Percentiles rank a stretch among this genome's conserved stretches.
These are phyloP conservation scores for Melanophora roralis DNA, from an alignment of 2,888 invertebrate genomes.

Conservation along the genomic window DNA sequence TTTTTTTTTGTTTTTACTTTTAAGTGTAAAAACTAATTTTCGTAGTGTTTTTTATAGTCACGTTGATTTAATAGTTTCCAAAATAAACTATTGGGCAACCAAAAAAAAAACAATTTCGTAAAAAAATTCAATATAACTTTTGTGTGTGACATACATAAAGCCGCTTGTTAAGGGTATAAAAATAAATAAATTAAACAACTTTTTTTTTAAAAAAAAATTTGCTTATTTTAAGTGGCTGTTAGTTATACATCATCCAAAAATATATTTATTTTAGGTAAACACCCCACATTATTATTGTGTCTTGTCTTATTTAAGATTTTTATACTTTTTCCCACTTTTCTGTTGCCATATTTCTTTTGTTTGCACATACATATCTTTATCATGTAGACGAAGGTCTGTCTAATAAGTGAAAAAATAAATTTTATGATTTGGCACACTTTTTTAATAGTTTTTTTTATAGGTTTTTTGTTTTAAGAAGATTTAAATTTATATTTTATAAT, in stretches of 20 bases:
- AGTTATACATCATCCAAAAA: too few species aligned
- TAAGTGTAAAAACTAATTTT: neutral
- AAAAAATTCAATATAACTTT: too few species aligned
- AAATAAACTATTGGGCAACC: neutral
- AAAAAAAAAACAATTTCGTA: too few species aligned
- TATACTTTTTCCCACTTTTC: neutral
- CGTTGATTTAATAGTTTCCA: neutral
- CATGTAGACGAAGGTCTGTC: slow-evolving; percentile 1
- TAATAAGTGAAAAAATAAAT: neutral
- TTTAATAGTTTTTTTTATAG: neutral
- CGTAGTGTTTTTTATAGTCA: neutral
- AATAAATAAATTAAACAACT: too few species aligned
- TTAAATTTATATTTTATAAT: neutral
- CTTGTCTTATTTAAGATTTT: neutral
- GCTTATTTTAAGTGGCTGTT: too few species aligned
- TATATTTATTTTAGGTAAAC: too few species aligned
- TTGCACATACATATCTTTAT: neutral
- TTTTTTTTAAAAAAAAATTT: neutral
- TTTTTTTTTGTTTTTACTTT: neutral
- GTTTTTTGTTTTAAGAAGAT: neutral
- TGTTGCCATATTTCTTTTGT: neutral
- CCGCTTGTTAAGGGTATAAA: too few species aligned
- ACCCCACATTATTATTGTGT: neutral
- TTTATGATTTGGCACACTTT: slow-evolving; percentile 43
- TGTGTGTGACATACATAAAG: too few species aligned